phyloP scores from a whole-genome alignment of 2,888 invertebrate genomes.

The Loripinus fragilis region DNA sequence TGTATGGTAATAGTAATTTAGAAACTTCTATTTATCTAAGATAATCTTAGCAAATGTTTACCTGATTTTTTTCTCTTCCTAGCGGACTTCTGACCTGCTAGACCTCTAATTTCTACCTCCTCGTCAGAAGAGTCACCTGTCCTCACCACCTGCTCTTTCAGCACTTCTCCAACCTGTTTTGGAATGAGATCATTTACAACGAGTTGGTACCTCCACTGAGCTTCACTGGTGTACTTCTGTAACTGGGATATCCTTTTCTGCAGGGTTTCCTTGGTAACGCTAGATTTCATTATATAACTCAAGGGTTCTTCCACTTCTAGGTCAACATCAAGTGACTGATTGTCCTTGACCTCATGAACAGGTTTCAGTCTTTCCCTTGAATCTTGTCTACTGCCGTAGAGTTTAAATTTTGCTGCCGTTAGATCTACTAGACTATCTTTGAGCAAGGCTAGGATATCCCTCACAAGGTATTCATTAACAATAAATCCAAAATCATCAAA shows the following conservation, averaged over 20 bases:
- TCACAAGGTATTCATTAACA: conserved; percentile 76
- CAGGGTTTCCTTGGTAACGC: conserved; percentile 65
- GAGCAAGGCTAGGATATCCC: conserved; percentile 77
- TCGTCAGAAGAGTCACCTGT: conserved; percentile 62
- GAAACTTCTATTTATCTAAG: too few relatives aligned
- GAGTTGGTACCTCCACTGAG: conserved; percentile 89
- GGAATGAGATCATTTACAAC: conserved; percentile 83
- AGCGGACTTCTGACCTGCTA: conserved; percentile 28
- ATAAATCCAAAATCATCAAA: conserved; percentile 70
- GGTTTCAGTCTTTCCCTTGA: conserved; percentile 38
- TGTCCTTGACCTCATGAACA: conserved; percentile 34
- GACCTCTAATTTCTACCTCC: conserved; percentile 51
- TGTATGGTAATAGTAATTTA: too few relatives aligned
- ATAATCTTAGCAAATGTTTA: conserved; percentile 1
- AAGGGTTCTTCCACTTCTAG: conserved; percentile 67
- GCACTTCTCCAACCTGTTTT: conserved; percentile 65
- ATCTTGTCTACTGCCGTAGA: conserved; percentile 66
- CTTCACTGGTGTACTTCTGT: conserved; percentile 87
- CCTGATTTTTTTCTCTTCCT: conserved; percentile 42
- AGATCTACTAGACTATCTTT: conserved; percentile 78
- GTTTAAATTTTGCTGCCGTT: conserved; percentile 67
- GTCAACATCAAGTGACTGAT: conserved; percentile 46
- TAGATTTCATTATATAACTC: conserved; percentile 66
- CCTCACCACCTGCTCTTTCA: conserved; percentile 64
- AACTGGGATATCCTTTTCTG: conserved; percentile 83